Conservation (phyloP, 2,888 invertebrate genomes). For the Spodoptera exigua region DNA sequence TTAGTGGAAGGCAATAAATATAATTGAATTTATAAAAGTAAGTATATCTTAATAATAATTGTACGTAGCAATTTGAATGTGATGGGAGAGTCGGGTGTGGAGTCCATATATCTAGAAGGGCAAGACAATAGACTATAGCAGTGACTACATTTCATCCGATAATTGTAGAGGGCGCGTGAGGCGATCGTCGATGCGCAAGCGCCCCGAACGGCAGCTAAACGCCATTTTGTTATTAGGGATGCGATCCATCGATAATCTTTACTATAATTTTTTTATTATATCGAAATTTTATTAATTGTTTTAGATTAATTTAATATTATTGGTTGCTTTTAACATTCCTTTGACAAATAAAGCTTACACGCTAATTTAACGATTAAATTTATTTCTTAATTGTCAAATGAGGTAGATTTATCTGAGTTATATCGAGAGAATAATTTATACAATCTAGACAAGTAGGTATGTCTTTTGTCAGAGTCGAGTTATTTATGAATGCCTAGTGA, state of each 20-base stretch:
- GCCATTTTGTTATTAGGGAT: slow-evolving; percentile 73
- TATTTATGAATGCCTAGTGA: slow-evolving; percentile 53
- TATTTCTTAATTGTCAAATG: slow-evolving; percentile 49
- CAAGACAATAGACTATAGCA: slow-evolving; percentile 74
- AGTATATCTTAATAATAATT: slow-evolving; percentile 53
- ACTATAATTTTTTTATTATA: slow-evolving; percentile 53
- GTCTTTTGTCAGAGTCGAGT: slow-evolving; percentile 45
- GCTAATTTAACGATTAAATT: slow-evolving; percentile 30
- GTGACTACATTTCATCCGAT: slow-evolving; percentile 79
- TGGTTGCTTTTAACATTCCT: slow-evolving; percentile 12
- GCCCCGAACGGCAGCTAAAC: slow-evolving; percentile 79
- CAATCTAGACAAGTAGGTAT: slow-evolving; percentile 48
- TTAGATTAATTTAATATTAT: slow-evolving; percentile 23
- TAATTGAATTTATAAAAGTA: slow-evolving; percentile 45
- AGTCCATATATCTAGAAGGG: slow-evolving; percentile 65
- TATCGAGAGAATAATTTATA: slow-evolving; percentile 46
- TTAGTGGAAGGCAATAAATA: slow-evolving; percentile 28
- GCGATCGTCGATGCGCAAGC: slow-evolving; percentile 70
- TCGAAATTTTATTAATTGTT: slow-evolving; percentile 40
- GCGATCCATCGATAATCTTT: slow-evolving; percentile 59
- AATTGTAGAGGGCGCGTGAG: slow-evolving; percentile 77
- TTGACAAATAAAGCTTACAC: slow-evolving; percentile 34
- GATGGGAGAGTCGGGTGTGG: slow-evolving; percentile 55
- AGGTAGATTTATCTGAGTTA: slow-evolving; percentile 50
- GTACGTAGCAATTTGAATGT: slow-evolving; percentile 58